Evolutionary conservation across 30 jellyfish, hydroid and myxozoan genomes (phyloP), one percentile per base, ranked within the genome.

Genomic region (Aurelia sp.): DNA sequence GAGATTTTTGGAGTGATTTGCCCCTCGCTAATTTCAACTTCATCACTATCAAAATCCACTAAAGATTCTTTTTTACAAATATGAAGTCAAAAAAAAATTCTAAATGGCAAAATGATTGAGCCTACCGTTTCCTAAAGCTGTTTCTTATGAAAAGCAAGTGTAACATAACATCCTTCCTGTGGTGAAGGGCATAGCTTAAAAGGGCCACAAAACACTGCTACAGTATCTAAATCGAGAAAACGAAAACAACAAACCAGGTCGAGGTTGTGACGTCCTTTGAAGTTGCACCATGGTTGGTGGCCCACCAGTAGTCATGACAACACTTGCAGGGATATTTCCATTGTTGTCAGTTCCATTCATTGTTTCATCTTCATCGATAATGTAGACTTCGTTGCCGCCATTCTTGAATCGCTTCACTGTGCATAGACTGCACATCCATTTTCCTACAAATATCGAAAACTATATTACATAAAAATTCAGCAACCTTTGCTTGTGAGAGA

Each of bases 281-380:
- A 86, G 63, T 41, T 63, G 89, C 30, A 86, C 96, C 90, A 86
- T 86, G 16, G 96, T 86, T 3, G 96, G 96, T 27, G 90, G 89
- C 7, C 96, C 90, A 18, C 83, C 65, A 13, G 67, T 74, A 11
- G 90, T 8, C 31, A 76, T 75, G 80, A 68, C 64, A 76, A 55
- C 51, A 66, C 67, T 74, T 15, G 40, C 79, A 16, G 86, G 82
- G 72, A 51, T 63, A 20, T 62, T 74, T 10, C 79, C 80, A 31
- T 52, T 65, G 53, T 74, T 57, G 16, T 20, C 81, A 57, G 71
- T 41, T 67, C 41, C 24, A 15, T 50, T 85, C 31, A 60, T 40
- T 19, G 58, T 51, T 3, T 78, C 82, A 44, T 86, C 96, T 13
- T 86, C 96, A 61, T 86, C 96, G 48, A 86, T 76, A 6, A 76